phyloP scores from a whole-genome alignment of 1,140 invertebrate genomes.

The Dryas iulia region DNA sequence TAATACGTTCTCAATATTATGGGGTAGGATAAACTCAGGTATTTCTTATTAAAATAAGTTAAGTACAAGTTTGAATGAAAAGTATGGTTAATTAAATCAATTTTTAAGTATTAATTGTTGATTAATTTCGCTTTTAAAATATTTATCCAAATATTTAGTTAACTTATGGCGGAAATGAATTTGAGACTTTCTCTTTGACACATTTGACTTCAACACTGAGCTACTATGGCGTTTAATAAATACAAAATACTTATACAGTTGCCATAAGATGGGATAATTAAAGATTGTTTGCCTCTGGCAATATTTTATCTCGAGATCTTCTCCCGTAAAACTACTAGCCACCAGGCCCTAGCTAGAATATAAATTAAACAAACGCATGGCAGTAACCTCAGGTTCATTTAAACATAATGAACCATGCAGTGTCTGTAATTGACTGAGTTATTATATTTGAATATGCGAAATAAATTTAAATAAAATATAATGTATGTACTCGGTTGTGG shows the following conservation, averaged over 20 bases:
- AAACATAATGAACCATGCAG: background rate
- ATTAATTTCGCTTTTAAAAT: no score
- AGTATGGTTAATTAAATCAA: no score
- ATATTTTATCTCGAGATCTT: background rate
- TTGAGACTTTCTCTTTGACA: background rate
- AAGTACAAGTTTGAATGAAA: no score
- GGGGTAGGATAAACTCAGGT: background rate
- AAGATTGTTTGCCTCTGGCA: background rate
- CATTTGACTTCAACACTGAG: background rate
- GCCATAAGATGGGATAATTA: background rate
- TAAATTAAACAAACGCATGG: slow-evolving; percentile 1
- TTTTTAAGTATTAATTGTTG: no score
- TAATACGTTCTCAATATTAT: background rate
- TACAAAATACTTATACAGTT: background rate
- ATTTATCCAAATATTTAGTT: no score
- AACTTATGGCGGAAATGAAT: background rate
- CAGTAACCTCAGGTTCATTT: background rate
- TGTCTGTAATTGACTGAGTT: background rate
- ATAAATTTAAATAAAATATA: background rate
- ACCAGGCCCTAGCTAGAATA: background rate
- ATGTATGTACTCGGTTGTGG: no score
- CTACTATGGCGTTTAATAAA: background rate
- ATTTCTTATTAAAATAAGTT: background rate
- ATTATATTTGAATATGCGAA: background rate
- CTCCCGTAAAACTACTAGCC: background rate